phyloP scores from a whole-genome alignment of 1,140 invertebrate species.

The Cotesia typhae region DNA sequence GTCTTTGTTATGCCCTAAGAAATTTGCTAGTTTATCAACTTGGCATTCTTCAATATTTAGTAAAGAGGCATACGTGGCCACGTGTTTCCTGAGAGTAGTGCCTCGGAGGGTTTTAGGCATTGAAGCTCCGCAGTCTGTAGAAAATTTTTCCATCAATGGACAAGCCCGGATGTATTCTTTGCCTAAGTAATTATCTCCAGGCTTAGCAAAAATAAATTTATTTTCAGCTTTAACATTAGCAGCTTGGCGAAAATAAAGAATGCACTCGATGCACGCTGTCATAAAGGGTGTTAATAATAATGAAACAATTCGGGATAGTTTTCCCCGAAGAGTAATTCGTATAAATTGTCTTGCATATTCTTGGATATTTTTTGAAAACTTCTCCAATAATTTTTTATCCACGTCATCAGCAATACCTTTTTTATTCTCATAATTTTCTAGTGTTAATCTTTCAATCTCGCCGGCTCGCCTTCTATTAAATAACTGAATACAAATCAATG shows the following conservation, averaged over 20 bases:
- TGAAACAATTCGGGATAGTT: slow-evolving; percentile 15
- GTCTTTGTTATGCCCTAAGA: slow-evolving; percentile 18
- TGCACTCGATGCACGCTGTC: background rate
- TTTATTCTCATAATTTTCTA: background rate
- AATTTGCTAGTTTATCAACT: slow-evolving; percentile 19
- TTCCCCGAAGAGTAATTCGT: slow-evolving; percentile 9
- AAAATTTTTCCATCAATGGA: slow-evolving; percentile 12
- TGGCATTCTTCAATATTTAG: slow-evolving; percentile 10
- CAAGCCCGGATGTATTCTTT: slow-evolving; percentile 15
- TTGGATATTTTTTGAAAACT: too few relatives aligned
- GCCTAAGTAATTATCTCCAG: background rate
- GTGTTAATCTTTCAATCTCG: slow-evolving; percentile 13
- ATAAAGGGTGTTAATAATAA: slow-evolving; percentile 2
- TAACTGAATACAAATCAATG: slow-evolving; percentile 20
- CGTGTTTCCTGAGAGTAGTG: slow-evolving; percentile 1
- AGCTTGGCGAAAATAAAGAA: slow-evolving; percentile 10
- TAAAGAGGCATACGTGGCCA: slow-evolving; percentile 10
- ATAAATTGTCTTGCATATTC: slow-evolving; percentile 19
- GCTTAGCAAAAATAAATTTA: slow-evolving; percentile 3
- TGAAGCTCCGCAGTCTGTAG: slow-evolving; percentile 8
- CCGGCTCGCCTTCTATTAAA: slow-evolving; percentile 12
- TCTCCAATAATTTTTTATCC: too few relatives aligned
- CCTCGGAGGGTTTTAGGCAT: slow-evolving; percentile 6
- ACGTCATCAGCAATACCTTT: too few relatives aligned
- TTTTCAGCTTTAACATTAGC: background rate